phyloP scores from a whole-genome alignment of 2,888 invertebrate species.

The Hemaris fuciformis region DNA sequence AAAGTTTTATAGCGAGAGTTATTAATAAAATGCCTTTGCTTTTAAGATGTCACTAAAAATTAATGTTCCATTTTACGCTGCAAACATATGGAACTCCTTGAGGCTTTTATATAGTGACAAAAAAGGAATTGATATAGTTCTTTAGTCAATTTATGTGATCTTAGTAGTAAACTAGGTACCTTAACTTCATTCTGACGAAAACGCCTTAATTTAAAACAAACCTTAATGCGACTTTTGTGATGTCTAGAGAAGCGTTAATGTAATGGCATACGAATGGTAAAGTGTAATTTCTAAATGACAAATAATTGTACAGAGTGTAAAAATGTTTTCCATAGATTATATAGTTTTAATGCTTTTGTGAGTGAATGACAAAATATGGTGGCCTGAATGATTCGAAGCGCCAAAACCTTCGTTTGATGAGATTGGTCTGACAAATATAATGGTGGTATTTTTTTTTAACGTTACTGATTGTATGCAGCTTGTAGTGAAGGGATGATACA shows the following conservation, averaged over 20 bases:
- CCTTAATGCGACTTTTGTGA: constrained; percentile 18
- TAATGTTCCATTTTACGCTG: background rate
- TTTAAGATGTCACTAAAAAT: background rate
- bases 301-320: constrained; percentile 63
- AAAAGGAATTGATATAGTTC: constrained; percentile 68
- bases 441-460: background rate
- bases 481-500: background rate
- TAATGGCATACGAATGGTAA: constrained; percentile 46
- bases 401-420: background rate
- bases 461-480: background rate
- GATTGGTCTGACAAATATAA: background rate
- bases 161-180: constrained; percentile 48
- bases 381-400: background rate
- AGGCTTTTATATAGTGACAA: constrained; percentile 38
- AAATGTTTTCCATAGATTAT: constrained; percentile 32
- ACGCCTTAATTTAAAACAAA: constrained; percentile 18
- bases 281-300: constrained; percentile 76
- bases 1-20: no score
- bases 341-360: constrained; percentile 34
- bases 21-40: no score
- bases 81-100: background rate
- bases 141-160: constrained; percentile 73
- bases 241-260: constrained; percentile 2
- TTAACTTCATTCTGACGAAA: constrained; percentile 3
- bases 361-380: constrained; percentile 27